Evolutionary conservation across 2,888 invertebrate species (phyloP), one percentile per base, ranked within the genome.

Genomic region (Tipula helvola): DNA sequence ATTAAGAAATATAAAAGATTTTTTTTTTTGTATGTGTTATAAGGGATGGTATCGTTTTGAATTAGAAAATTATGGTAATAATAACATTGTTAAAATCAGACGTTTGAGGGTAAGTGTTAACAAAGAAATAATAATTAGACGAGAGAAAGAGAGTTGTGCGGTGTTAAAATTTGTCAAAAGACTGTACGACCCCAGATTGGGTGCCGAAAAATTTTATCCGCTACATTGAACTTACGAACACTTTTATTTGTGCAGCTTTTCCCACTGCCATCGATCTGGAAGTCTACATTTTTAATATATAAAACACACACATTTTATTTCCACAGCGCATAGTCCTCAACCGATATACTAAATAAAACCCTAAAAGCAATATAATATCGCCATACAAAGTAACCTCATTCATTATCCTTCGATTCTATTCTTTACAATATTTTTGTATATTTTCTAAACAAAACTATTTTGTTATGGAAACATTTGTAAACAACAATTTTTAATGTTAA

Each of bases 381-480:
- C 16, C 10, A 3, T 28, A 71, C 28, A 57, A 18, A 28, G 28
- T 71, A 71, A 71, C 71, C 71, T 71, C 28, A 71, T 71, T 28
- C 28, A 71, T 71, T 71, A 71, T 71, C 71, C 71, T 10, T 71
- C 71, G 71, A 28, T 18, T 71, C 18, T 28, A 84, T 84, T 36
- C 84, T 41, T 84, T n/a, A 39, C 36, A 84, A 84, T 84, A 71
- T 52, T 52, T 52, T 83, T 83, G 36, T 83, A 36, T 83, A 83
- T 84, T 84, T 84, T 84, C 41, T 16, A 84, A 84, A 84, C 84
- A 84, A 84, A 84, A 39, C 84, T 84, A 84, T 84, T 84, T 71
- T 84, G 41, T 84, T 84, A 84, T 84, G 84, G 84, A 84, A 84
- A 84, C 84, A 84, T 84, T 84, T 84, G 84, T 84, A 84, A 84